Evolutionary conservation across 1,140 invertebrate species (phyloP).

Genomic region (Trichoplusia ni): DNA sequence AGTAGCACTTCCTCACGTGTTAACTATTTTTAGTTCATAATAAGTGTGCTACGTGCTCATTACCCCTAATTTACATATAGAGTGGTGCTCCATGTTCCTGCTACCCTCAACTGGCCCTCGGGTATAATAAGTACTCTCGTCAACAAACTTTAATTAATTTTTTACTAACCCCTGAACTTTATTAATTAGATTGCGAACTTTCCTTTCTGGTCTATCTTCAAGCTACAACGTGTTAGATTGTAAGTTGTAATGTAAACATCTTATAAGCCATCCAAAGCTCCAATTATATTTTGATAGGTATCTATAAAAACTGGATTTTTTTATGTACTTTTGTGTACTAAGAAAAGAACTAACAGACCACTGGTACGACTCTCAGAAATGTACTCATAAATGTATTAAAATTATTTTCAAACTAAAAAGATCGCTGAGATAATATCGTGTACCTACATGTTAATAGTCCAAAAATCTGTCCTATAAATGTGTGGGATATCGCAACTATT

Average conservation of each 20-base stretch:
- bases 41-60: slow-evolving; percentile 18
- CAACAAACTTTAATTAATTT: slow-evolving; percentile 21
- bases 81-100: slow-evolving; percentile 1
- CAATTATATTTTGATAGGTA: neutral
- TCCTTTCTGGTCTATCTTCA: neutral
- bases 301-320: neutral
- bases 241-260: no score
- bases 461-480: neutral
- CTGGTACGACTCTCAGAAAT: no score
- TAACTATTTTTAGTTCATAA: slow-evolving; percentile 11
- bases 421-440: no score
- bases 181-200: slow-evolving; percentile 17
- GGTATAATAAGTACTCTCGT: slow-evolving; percentile 7
- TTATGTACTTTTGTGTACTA: no score
- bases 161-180: neutral
- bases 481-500: neutral
- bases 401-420: no score
- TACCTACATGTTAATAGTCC: neutral
- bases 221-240: neutral
- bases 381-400: no score
- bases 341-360: no score
- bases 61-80: slow-evolving; percentile 23
- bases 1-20: slow-evolving; percentile 14
- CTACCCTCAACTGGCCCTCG: slow-evolving; percentile 12
- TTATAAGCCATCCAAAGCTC: no score